Evolutionary conservation across 2,888 invertebrate species (phyloP).

Genomic region (Himalopsyche anomala): DNA sequence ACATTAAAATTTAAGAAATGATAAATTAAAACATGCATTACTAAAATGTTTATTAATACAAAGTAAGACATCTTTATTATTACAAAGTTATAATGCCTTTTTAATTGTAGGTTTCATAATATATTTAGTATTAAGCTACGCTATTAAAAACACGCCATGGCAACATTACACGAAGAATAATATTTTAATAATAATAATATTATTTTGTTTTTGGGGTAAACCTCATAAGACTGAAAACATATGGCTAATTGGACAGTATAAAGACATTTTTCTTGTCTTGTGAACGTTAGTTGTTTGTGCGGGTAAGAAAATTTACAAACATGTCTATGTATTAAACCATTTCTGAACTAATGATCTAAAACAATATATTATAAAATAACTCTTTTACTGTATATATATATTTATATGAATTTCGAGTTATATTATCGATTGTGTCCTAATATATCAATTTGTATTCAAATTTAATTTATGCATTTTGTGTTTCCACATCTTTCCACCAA

Average conservation of each 20-base stretch:
- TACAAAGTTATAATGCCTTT: neutral
- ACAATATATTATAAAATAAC: too few species aligned
- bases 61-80: neutral
- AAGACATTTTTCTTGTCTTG: constrained; percentile 30
- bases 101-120: constrained; percentile 3
- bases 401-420: too few species aligned
- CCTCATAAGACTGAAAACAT: constrained; percentile 5
- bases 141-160: neutral
- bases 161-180: neutral
- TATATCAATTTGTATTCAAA: too few species aligned
- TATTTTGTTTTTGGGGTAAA: neutral
- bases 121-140: neutral
- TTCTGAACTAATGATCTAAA: neutral
- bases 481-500: too few species aligned
- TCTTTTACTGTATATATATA: too few species aligned
- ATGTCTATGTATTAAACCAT: constrained; percentile 14
- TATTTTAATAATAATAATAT: neutral
- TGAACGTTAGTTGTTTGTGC: constrained; percentile 15
- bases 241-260: constrained; percentile 16
- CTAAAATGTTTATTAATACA: too few species aligned
- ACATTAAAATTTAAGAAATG: too few species aligned
- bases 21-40: too few species aligned
- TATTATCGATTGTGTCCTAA: too few species aligned
- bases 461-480: too few species aligned
- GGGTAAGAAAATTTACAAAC: constrained; percentile 6